phyloP scores from a whole-genome alignment of 2,797 vertebrate genomes.

The Poliocrania exsul region DNA sequence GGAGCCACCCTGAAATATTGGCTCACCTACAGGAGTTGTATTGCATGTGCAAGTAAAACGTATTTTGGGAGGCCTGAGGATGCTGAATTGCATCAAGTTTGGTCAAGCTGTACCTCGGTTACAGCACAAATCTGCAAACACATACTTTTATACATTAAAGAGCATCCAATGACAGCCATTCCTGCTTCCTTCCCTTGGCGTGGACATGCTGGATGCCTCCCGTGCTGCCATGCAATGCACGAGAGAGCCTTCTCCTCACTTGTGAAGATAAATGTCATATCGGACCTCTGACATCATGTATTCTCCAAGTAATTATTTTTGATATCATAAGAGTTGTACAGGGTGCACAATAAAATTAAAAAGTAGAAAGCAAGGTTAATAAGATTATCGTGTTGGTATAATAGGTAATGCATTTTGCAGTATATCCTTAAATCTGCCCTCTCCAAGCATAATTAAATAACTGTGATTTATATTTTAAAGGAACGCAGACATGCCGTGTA shows the following conservation, averaged over 20 bases:
- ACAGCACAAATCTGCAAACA: not conserved
- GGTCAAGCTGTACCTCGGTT: not conserved
- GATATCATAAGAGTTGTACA: conserved; percentile 60
- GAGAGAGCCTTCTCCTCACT: conserved; percentile 25
- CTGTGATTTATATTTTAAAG: conserved; percentile 69
- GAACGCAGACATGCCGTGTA: conserved; percentile 45
- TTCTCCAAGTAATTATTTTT: conserved; percentile 67
- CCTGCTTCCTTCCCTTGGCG: accelerated
- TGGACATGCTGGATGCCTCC: not conserved
- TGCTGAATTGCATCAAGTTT: not conserved
- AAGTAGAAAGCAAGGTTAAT: conserved; percentile 75
- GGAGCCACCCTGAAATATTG: accelerated
- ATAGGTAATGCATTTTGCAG: conserved; percentile 71
- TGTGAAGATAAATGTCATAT: conserved; percentile 65
- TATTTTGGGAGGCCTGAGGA: accelerated
- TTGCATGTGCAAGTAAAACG: not conserved
- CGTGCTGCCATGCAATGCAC: not conserved
- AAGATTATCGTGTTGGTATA: conserved; percentile 66
- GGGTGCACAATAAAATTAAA: conserved; percentile 72
- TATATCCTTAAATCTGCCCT: conserved; percentile 72
- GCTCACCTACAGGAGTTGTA: not conserved
- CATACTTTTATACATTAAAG: accelerated
- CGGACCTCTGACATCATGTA: conserved; percentile 62
- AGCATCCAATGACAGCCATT: not conserved
- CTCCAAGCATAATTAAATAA: conserved; percentile 70